These are phyloP conservation scores for Coleophora deauratella DNA, from an alignment of 2,888 invertebrate species.

Conservation along the genomic window DNA sequence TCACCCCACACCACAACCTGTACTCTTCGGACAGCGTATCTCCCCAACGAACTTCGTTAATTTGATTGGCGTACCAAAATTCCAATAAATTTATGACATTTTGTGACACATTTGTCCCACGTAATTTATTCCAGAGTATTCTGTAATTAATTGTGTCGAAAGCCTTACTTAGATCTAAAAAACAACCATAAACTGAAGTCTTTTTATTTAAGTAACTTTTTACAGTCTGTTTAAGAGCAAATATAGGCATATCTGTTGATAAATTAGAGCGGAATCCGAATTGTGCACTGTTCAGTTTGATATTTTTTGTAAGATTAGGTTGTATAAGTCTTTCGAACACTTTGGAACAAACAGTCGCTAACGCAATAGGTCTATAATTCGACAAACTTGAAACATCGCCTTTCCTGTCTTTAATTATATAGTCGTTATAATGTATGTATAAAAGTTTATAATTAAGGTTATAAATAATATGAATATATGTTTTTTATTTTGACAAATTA, in stretches of 20 bases:
- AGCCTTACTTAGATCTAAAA: slow-evolving; percentile 1
- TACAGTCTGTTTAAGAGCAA: background rate
- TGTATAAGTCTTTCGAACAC: too few species aligned
- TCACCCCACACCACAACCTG: background rate
- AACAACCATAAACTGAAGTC: background rate
- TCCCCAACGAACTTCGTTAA: background rate
- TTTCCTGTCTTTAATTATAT: too few species aligned
- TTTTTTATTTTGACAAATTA: too few species aligned
- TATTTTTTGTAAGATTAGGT: too few species aligned
- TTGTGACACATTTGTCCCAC: background rate
- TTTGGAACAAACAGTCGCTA: too few species aligned
- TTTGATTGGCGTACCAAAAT: background rate
- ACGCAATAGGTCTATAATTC: too few species aligned
- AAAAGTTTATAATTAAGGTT: too few species aligned
- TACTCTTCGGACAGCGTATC: background rate
- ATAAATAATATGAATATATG: too few species aligned
- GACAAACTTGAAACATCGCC: too few species aligned
- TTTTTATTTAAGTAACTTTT: background rate
- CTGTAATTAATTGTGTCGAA: background rate
- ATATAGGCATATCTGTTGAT: slow-evolving; percentile 1
- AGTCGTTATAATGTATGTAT: too few species aligned
- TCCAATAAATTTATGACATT: background rate
- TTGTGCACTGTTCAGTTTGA: background rate
- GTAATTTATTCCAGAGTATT: background rate
- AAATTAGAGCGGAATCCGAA: background rate